phyloP scores from a whole-genome alignment of 2,797 vertebrate genomes.

The Netta rufina region DNA sequence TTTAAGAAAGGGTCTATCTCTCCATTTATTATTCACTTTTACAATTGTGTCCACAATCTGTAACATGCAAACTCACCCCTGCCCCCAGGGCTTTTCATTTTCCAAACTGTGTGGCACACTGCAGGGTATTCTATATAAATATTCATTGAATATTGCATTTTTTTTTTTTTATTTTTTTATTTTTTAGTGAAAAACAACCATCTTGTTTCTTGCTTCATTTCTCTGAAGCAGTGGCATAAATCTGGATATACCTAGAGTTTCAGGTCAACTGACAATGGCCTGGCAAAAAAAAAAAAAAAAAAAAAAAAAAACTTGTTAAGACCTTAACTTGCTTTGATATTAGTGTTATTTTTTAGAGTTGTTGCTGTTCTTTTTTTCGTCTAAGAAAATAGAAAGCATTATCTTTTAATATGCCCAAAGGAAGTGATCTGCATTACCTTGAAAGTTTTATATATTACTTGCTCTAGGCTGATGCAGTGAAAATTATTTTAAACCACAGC shows the following conservation, averaged over 20 bases:
- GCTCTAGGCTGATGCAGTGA: neutral
- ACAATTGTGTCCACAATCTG: neutral
- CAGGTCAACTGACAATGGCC: neutral
- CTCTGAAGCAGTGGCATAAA: neutral
- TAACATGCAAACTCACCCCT: neutral
- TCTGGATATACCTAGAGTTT: neutral
- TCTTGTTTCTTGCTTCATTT: neutral
- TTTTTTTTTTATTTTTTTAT: neutral
- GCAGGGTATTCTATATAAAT: neutral
- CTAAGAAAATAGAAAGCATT: neutral
- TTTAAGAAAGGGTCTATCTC: neutral
- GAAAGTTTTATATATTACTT: neutral
- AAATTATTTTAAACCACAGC: neutral
- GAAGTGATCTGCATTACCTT: neutral
- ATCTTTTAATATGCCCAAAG: neutral
- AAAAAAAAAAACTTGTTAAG: neutral
- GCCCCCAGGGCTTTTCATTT: neutral
- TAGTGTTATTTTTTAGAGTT: neutral
- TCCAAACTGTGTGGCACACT: neutral
- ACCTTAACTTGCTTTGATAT: neutral
- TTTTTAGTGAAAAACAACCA: neutral
- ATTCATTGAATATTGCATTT: neutral
- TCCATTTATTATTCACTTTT: neutral
- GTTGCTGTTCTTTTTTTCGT: neutral
- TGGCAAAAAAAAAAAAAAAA: neutral